phyloP scores from a whole-genome alignment of 2,888 invertebrate genomes.

The Caenorhabditis imperialis region DNA sequence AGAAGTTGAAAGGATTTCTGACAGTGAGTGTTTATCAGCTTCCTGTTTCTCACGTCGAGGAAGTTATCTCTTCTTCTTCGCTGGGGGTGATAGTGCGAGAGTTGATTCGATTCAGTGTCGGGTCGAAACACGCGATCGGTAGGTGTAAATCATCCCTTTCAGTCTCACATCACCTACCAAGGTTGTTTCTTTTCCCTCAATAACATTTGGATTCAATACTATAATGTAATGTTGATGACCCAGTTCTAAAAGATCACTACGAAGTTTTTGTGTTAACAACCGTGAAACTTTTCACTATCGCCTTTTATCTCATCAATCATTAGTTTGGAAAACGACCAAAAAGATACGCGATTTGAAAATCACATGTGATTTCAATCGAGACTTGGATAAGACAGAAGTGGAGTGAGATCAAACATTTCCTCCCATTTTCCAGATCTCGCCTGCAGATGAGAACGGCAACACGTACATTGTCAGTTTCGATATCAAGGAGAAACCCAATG shows the following conservation, averaged over 20 bases:
- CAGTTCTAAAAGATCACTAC: slow-evolving; percentile 21
- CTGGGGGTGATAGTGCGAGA: slow-evolving; percentile 51
- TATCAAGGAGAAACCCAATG: slow-evolving; percentile 56
- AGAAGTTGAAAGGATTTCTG: slow-evolving; percentile 67
- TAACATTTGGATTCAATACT: neutral
- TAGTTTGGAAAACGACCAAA: slow-evolving; percentile 1
- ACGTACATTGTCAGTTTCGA: slow-evolving; percentile 65
- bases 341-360: slow-evolving; percentile 29
- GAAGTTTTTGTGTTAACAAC: slow-evolving; percentile 12
- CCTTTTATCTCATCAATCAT: slow-evolving; percentile 47
- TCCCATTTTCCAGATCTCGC: slow-evolving; percentile 52
- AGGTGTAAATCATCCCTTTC: slow-evolving; percentile 45
- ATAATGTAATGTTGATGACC: slow-evolving; percentile 7
- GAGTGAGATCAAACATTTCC: slow-evolving; percentile 3
- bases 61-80: slow-evolving; percentile 26
- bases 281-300: slow-evolving; percentile 23
- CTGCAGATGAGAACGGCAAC: slow-evolving; percentile 56
- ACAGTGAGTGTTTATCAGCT: slow-evolving; percentile 48
- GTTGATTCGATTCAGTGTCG: slow-evolving; percentile 43
- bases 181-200: slow-evolving; percentile 35
- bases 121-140: slow-evolving; percentile 21
- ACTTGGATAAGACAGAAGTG: slow-evolving; percentile 16
- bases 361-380: slow-evolving; percentile 47
- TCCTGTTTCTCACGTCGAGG: slow-evolving; percentile 8
- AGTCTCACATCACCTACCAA: slow-evolving; percentile 26